Evolutionary conservation across 2,797 vertebrate genomes (phyloP), one percentile per base, ranked within the genome.

Genomic region (Thaleichthys pacificus): DNA sequence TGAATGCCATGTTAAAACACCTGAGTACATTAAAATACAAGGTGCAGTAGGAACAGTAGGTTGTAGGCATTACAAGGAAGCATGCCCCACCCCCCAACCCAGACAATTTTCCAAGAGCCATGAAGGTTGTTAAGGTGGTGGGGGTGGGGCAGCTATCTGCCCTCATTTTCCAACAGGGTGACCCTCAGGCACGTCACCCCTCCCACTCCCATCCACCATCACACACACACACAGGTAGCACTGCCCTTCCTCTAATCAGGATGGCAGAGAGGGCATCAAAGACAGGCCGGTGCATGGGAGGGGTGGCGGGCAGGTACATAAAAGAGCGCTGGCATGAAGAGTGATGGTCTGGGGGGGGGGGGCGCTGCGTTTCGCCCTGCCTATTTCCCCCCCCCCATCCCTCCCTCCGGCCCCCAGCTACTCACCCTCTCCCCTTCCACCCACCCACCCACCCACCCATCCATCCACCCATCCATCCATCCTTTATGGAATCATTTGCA

Each of bases 401-500:
- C 51, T 17, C 19, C 19, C 51, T 54, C 51, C 19, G 3, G 3
- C 19, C 51, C 3, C 17, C 51, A 17, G 15, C 51, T 54, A 17
- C 51, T 5, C 49, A 51, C 11, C 2, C 49, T 84, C 79, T 79
- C 85, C 77, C 80, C 77, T 73, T 47, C 71, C 69, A n/a, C 73
- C 70, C 69, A n/a, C 79, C 61, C 65, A 70, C 75, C 85, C 78
- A 82, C 82, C 85, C 81, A 69, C 67, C 51, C 69, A n/a, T 78
- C 61, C 65, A 70, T 74, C 85, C 78, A 82, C 79, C 61, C 65
- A 70, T 75, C 85, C 78, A 82, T 84, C 85, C 81, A 69, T 80
- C 73, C 84, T 87, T 89, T 89, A 87, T 83, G 71, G 80, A 77
- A 81, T 85, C 69, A 93, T 92, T 91, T 92, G 89, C 91, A 93